Evolutionary conservation across 1,140 invertebrate genomes (phyloP), one percentile per base, ranked within the genome.

Genomic region (Antheraea mylitta): DNA sequence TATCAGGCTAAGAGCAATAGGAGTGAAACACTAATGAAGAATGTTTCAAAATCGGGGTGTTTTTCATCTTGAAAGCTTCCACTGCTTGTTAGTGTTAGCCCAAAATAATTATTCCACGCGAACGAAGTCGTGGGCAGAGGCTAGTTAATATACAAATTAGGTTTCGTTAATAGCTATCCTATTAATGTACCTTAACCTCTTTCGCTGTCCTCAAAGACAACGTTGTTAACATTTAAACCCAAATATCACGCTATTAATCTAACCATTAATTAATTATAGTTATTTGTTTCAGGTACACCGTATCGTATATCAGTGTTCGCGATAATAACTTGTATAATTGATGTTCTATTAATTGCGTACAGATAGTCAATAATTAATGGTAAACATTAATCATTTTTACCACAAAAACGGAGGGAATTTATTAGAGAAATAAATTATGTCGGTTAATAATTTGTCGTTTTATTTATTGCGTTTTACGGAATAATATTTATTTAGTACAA

Each of bases 341-440:
- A 68, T 68, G 59, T 78, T 58, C 68, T 71, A 64, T 64, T 75
- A 68, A 68, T 75, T 61, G 65, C 67, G 53, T 67, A 66, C 59
- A 72, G 73, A 64, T 76, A 78, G 62, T 74, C 62, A 66, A 67
- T n/a, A 53, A 13, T 53, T 53, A 53, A 13, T 6, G 11, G 60
- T 45, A 22, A 53, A 64, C 61, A 38, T 36, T 64, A 59, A 22
- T 22, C 68, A 67, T 72, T 67, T 73, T n/a, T 67, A 65, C 62
- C 59, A 37, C 61, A 48, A 42, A 58, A 63, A 72, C 37, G 36
- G 45, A 53, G 67, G 58, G 58, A 68, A 68, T 68, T 73, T 68
- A 69, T 45, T 42, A 64, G 64, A 65, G 66, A 76, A 79, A 80
- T 76, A 78, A 81, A 80, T 78, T 80, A 80, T 78, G 66, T 77